A percentile compares a stretch with the other conserved stretches of the same genome.
These are phyloP conservation scores for Tachuris rubrigastra DNA, from an alignment of 2,113 vertebrate species.

Conservation along the genomic window DNA sequence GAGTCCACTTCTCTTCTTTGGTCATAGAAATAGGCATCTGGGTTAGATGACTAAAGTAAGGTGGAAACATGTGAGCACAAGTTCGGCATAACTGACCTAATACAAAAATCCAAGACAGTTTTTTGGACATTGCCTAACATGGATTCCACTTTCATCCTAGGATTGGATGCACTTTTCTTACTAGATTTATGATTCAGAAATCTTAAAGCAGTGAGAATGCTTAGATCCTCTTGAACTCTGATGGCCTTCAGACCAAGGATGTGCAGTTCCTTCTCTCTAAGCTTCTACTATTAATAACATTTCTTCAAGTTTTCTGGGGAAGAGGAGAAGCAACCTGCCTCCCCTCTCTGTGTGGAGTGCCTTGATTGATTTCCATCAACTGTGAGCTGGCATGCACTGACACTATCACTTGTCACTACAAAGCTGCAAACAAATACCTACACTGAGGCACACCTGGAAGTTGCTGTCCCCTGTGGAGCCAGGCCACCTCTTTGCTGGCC, in stretches of 20 bases:
- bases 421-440: not conserved
- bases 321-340: not conserved
- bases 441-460: not conserved
- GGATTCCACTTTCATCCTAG: not conserved
- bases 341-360: not conserved
- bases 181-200: not conserved
- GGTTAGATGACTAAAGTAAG: not conserved
- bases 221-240: not conserved
- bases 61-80: not conserved
- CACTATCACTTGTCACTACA: fast-evolving
- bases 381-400: not conserved
- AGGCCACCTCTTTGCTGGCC: not conserved
- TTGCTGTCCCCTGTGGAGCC: not conserved
- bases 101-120: not conserved
- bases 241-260: not conserved
- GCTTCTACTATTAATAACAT: not conserved
- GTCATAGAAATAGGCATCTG: not conserved
- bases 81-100: not conserved
- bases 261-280: not conserved
- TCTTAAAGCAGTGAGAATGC: not conserved
- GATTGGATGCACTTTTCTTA: not conserved
- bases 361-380: not conserved
- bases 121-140: not conserved
- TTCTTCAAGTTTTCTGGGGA: not conserved
- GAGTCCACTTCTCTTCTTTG: not conserved